Evolutionary conservation across 2,797 vertebrate genomes (phyloP).

Genomic region (Dendrocincla fuliginosa): DNA sequence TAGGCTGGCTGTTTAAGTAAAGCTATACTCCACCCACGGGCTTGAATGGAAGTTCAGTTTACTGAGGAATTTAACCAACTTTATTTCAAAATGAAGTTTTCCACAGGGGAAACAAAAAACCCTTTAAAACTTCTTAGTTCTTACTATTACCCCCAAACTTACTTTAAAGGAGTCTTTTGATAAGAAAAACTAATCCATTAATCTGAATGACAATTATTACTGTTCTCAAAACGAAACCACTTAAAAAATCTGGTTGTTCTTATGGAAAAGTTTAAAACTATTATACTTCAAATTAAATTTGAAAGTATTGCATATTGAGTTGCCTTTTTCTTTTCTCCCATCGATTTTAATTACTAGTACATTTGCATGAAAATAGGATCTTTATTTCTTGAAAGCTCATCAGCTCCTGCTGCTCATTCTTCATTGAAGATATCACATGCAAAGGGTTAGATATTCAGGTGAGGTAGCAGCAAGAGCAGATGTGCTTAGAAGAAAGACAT

Average conservation of each 20-base stretch:
- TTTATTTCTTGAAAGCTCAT: conserved; percentile 68
- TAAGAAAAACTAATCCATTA: conserved; percentile 41
- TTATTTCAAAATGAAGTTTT: not conserved
- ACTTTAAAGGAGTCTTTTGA: conserved; percentile 29
- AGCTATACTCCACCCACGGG: not conserved
- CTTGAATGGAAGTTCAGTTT: not conserved
- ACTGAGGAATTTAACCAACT: conserved; percentile 3
- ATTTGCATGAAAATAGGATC: conserved; percentile 68
- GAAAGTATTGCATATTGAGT: conserved; percentile 40
- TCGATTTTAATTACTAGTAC: conserved; percentile 63
- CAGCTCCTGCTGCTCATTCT: conserved; percentile 59
- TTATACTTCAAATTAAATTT: conserved; percentile 51
- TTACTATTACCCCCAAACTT: not conserved
- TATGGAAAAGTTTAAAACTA: conserved; percentile 47
- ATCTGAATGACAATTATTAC: conserved; percentile 47
- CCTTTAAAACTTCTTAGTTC: not conserved
- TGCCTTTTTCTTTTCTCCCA: conserved; percentile 30
- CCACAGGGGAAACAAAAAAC: not conserved
- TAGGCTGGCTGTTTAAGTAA: not conserved
- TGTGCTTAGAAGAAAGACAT: conserved; percentile 50
- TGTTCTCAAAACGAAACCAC: conserved; percentile 38
- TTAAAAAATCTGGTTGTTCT: conserved; percentile 30
- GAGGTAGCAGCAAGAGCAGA: conserved; percentile 57
- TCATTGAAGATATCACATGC: conserved; percentile 55
- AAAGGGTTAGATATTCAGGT: conserved; percentile 54